Percentiles rank a stretch among this genome's conserved stretches.
Evolutionary conservation across 2,888 invertebrate species (phyloP).

Genomic region (Diaprepes abbreviatus): DNA sequence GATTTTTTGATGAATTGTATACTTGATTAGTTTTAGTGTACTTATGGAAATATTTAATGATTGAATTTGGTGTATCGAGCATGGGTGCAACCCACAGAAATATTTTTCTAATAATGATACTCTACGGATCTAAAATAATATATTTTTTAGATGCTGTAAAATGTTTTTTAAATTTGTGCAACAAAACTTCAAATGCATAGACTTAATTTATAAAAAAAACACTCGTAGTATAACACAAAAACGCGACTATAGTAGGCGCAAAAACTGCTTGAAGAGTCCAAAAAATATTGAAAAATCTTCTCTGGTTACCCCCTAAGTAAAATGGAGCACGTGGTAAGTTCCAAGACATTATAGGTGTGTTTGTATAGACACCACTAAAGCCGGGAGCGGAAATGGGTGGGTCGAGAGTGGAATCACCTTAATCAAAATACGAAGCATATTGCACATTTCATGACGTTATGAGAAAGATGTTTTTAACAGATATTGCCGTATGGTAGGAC

Average conservation of each 20-base stretch:
- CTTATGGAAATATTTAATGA: too few relatives aligned
- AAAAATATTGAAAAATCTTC: constrained; percentile 40
- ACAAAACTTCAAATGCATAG: too few relatives aligned
- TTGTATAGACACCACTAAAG: constrained; percentile 45
- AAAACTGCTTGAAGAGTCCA: constrained; percentile 12
- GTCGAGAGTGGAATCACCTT: constrained; percentile 37
- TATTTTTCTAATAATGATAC: too few relatives aligned
- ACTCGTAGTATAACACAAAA: too few relatives aligned
- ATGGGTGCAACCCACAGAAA: too few relatives aligned
- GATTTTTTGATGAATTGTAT: too few relatives aligned
- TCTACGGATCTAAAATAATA: too few relatives aligned
- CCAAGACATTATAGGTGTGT: constrained; percentile 47
- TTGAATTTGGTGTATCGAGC: too few relatives aligned
- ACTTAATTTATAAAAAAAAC: too few relatives aligned
- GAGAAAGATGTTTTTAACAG: constrained; percentile 9
- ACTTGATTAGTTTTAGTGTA: too few relatives aligned
- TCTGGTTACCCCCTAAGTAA: constrained; percentile 49
- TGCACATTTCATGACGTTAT: constrained; percentile 19
- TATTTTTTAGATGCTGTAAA: too few relatives aligned
- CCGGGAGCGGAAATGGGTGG: constrained; percentile 47
- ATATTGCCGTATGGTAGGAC: constrained; percentile 4
- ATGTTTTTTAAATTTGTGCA: too few relatives aligned
- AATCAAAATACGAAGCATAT: constrained; percentile 36
- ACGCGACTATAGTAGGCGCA: constrained; percentile 45
- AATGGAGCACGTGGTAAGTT: constrained; percentile 49